Evolutionary conservation across 2,797 vertebrate genomes (phyloP), one percentile per base, ranked within the genome.

Genomic region (Buceros bicornis): DNA sequence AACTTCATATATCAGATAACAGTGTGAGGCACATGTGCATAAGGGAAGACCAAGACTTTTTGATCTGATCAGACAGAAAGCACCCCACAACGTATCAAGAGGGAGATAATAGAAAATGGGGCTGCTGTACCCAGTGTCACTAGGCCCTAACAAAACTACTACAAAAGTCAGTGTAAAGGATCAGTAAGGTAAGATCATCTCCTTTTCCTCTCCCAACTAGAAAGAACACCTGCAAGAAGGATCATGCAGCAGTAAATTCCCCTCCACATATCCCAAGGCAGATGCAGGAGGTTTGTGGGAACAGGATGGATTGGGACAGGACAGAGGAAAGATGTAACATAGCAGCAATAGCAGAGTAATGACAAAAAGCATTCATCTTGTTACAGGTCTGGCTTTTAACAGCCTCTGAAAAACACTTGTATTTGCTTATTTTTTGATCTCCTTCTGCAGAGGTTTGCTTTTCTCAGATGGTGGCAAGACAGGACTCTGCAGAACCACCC

Each of bases 41-140:
- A 60, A 77, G 29, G 25, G 29, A 92, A 89, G 20, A 73, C 8
- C 18, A 79, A 85, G 65, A 57, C 6, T 22, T 82, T 87, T 94
- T 64, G n/a, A 29, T 77, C 13, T 85, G 71, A 53, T 17, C 16
- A 53, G 28, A 50, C 4, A 64, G 28, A 87, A 90, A 79, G 10
- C 4, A 6, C 92, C 45, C 48, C 13, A 82, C 78, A 69, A 51
- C 8, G 1, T 2, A n/a, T 37, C 19, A 73, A 85, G 16, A 73
- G 10, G 33, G 77, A 73, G 37, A 35, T 24, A 62, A 66, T 19
- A 45, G 42, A 82, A 85, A 94, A 87, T n/a, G 21, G 10, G 21
- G 11, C 5, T 67, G 18, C 26, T 54, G 22, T 26, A 81, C 18
- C 13, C 29, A 43, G 24, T 21, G 29, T 42, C 40, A 25, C 53